A percentile compares a stretch with the other conserved stretches of the same genome.
These are phyloP conservation scores for Epizoanthus stellaris DNA, from an alignment of 92 coral and sea anemone genomes.

Conservation along the genomic window DNA sequence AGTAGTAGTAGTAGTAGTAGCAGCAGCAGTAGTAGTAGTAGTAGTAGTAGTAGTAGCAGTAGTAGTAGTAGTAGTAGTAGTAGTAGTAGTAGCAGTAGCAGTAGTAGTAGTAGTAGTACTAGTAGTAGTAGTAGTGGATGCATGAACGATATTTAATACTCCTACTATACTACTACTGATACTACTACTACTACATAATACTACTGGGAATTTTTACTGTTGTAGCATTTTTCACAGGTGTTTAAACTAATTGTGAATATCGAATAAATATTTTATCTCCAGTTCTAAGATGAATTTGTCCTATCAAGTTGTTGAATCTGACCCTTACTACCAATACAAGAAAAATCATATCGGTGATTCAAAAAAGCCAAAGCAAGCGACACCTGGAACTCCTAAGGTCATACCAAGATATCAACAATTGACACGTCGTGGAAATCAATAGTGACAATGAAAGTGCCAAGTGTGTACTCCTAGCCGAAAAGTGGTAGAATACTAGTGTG, in stretches of 20 bases:
- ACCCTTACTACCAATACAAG: slow-evolving; percentile 56
- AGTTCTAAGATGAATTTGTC: slow-evolving; percentile 25
- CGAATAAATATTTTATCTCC: not conserved
- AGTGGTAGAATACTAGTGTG: too few species aligned
- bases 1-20: too few species aligned
- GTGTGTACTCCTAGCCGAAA: not conserved
- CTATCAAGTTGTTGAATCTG: slow-evolving; percentile 56
- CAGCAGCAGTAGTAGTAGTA: not conserved
- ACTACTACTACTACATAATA: too few species aligned
- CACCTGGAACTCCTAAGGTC: not conserved
- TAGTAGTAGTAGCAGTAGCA: not conserved
- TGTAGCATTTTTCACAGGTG: too few species aligned
- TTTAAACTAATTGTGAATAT: too few species aligned
- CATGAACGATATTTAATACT: too few species aligned
- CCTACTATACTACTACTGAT: too few species aligned
- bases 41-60: not conserved
- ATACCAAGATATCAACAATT: not conserved
- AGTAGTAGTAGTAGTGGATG: too few species aligned
- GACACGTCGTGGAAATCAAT: too few species aligned
- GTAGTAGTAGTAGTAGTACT: too few species aligned
- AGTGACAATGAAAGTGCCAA: not conserved
- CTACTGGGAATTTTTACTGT: too few species aligned
- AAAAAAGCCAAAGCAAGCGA: not conserved
- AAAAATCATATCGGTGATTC: slow-evolving; percentile 11
- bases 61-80: not conserved